Evolutionary conservation across 2,113 vertebrate species (phyloP).

Genomic region (Urocynchramus pylzowi): DNA sequence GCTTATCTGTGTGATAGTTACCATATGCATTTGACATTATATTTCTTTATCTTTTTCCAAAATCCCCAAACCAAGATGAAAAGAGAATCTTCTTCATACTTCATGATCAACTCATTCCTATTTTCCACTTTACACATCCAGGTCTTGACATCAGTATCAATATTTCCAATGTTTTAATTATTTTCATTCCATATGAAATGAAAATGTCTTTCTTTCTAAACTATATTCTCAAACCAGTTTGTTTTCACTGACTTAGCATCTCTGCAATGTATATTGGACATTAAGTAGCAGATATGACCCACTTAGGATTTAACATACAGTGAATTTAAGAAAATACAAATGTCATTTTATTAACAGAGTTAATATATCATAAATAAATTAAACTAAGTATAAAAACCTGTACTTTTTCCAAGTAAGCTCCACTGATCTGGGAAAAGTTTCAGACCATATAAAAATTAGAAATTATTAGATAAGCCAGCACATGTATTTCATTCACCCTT

Average conservation of each 20-base stretch:
- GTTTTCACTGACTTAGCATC: neutral
- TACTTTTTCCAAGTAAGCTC: neutral
- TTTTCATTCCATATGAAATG: neutral
- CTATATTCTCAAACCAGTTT: neutral
- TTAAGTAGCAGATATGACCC: neutral
- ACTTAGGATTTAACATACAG: neutral
- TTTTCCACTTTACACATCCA: neutral
- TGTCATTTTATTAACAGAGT: neutral
- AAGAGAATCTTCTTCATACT: neutral
- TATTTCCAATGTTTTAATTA: neutral
- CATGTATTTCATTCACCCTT: neutral
- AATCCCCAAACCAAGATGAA: neutral
- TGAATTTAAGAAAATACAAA: neutral
- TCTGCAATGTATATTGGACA: neutral
- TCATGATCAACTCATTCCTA: neutral
- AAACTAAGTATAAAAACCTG: neutral
- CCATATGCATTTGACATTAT: accelerated
- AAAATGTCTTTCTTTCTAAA: neutral
- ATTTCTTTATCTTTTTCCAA: neutral
- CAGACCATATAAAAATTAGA: neutral
- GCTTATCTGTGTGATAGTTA: neutral
- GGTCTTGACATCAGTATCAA: neutral
- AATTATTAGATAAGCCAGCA: neutral
- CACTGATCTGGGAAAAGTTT: neutral
- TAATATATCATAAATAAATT: neutral